Base-by-base conservation (phyloP, 2,888 invertebrate genomes). In the Phengaris alcon region DNA sequence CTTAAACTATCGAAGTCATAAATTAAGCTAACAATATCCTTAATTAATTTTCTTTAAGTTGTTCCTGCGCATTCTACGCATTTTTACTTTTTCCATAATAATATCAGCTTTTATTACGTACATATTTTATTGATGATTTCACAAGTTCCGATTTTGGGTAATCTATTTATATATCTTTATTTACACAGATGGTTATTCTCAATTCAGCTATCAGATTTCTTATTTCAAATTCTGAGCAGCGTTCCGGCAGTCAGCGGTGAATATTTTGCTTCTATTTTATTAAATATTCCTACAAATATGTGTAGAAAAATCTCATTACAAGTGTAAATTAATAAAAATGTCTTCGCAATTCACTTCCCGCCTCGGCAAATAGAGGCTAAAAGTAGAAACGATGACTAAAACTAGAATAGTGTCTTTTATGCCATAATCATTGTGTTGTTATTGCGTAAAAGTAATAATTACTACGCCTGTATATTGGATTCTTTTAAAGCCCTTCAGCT, bases 371-470 rank as follows among this genome's bases (percentile, higher is more conserved):
- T 64, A 35, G 12, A 44, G 35, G 35, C 35, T 64, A 15, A 12
- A 64, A 35, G 10, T 52, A 10, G 52, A 52, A 52, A 52, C 52
- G 52, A 35, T 64, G 64, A 64, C 12, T 64, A 64, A 13, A 35
- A 12, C 35, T 35, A 64, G 7, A 35, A 35, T 10, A 64, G 12
- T 35, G 15, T 52, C 4, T 72, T 44, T 70, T 22, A 70, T 51
- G 70, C 52, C 51, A 70, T 52, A 70, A 70, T 48, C n/a, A 69
- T 10, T 48, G 8, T 48, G 22, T 51, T 10, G n/a, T 70, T 70
- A 72, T 72, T 51, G 52, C 12, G 35, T 48, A 12, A 48, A 70
- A 10, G 13, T 72, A 12, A 70, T 22, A 10, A 51, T 51, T 10
- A 22, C 35, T 10, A 48, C 7, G 5, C 9, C n/a, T 52, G 3